A percentile compares a stretch with the other conserved stretches of the same genome.
Evolutionary conservation across 1,140 invertebrate species (phyloP).

Genomic region (Neodiprion pinetum): DNA sequence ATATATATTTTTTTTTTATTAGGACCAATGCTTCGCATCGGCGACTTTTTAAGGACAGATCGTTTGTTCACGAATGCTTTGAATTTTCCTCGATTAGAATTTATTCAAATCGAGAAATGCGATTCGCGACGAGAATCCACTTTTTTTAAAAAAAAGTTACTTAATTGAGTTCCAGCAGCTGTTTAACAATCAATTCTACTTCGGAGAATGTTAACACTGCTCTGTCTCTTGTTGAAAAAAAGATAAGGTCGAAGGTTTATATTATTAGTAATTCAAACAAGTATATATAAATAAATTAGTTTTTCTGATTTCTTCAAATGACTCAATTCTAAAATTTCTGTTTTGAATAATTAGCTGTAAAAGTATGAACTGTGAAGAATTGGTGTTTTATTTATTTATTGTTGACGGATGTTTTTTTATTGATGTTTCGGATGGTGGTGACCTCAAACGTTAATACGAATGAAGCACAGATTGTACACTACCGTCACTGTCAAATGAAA

Average conservation of each 20-base stretch:
- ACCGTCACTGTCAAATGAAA: too few species aligned
- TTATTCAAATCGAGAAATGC: too few species aligned
- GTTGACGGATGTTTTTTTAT: conserved; percentile 13
- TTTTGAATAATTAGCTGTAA: conserved; percentile 10
- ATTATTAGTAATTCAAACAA: conserved; percentile 17
- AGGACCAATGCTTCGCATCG: too few species aligned
- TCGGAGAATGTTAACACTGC: conserved; percentile 24
- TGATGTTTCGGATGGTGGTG: conserved; percentile 54
- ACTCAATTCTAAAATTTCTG: conserved; percentile 16
- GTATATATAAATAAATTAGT: conserved; percentile 13
- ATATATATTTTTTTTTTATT: too few species aligned
- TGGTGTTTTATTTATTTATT: too few species aligned
- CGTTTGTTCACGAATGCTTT: too few species aligned
- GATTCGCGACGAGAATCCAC: too few species aligned
- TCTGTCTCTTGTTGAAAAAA: conserved; percentile 26
- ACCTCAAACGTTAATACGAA: conserved; percentile 56
- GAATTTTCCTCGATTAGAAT: too few species aligned
- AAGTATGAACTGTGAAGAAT: too few species aligned
- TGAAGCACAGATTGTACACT: conserved; percentile 40
- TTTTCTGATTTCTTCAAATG: too few species aligned
- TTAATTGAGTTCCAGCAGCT: not conserved
- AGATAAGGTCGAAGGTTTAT: conserved; percentile 38
- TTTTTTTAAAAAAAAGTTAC: too few species aligned
- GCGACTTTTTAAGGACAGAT: too few species aligned
- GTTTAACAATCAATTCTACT: conserved; percentile 5